Base-by-base conservation (phyloP, 2,888 invertebrate genomes). In the Chaetoderma sp. region DNA sequence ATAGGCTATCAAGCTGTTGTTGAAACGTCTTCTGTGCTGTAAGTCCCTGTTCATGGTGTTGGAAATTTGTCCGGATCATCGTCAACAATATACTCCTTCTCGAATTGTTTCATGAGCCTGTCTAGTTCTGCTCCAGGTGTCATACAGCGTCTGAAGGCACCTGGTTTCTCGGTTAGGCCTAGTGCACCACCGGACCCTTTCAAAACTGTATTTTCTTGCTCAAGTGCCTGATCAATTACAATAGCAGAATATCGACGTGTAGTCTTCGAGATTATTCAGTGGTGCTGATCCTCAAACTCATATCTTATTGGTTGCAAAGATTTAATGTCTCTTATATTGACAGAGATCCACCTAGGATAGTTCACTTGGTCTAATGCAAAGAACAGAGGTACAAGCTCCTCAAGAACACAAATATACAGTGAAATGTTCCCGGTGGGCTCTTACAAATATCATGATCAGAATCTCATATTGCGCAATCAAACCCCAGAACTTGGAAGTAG, bases 151-250 rank as follows among this genome's bases (percentile, higher is more conserved):
- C 39, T 50, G 1, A 69, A 39, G 6, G 69, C 67, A 28, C 18
- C 27, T 10, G 63, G 61, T 21, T 67, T 73, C 54, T 65, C 69
- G 10, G n/a, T n/a, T n/a, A n/a, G n/a, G n/a, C 68, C 72, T 3
- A 71, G 57, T 33, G 60, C 68, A 8, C 72, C 70, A 32, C 71
- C 66, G 21, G 52, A 54, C 10, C 62, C 71, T 56, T 70, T 72
- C 25, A 70, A 44, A 5, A 65, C 5, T 13, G 39, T 55, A 54
- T 74, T 74, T 18, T 66, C 44, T 33, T 74, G 72, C 28, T 73
- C 70, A 45, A 71, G 74, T 16, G 56, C 62, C 23, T 73, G 72
- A 32, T 74, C 71, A 47, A 70, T 16, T 10, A 69, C 56, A 13
- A 67, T 67, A 16, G 54, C 30, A 4, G 68, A 71, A 39, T 67